Evolutionary conservation across 1,140 invertebrate genomes (phyloP), one percentile per base, ranked within the genome.

Genomic region (Sycophaga agraensis): DNA sequence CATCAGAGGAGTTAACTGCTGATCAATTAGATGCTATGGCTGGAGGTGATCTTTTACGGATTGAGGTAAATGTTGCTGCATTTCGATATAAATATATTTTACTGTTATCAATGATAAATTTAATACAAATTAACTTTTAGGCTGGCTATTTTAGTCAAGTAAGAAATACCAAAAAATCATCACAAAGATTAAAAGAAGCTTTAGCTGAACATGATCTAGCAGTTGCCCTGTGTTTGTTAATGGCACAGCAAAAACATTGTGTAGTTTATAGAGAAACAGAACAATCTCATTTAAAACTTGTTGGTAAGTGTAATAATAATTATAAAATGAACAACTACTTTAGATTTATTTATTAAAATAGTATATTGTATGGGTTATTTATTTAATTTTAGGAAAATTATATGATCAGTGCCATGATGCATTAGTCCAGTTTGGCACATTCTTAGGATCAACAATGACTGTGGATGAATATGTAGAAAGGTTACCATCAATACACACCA

Each of bases 141-240:
- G 93, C 94, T 54, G 96, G 96, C 9, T 97, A 97, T 76, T 99
- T 98, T 72, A 94, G 92, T 77, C 94, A 97, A 86, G 92, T 98
- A 11, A 86, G 94, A 43, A 99, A 98, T 71, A 98, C 95, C 0
- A 95, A 97, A 75, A 94, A 97, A 76, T 97, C 97, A 2, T 96
- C 96, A 0, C 88, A 90, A 43, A 86, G 97, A n/a, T 79, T 99
- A 37, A 98, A 98, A 80, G 98, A 99, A 77, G 92, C 95, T 11
- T 84, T 99, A 42, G 84, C 94, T 7, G 89, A 95, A 68, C 90
- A 97, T 70, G 90, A 96, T 79, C 84, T 99, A 40, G 95, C 95
- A 11, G 90, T 98, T 42, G 88, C 96, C 4, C 81, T 99, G 16
- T 97, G 95, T 75, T 84, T 99, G 55, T 75, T 99, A 31, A 97